These are phyloP conservation scores for Diarsia mendica DNA, from an alignment of 2,888 invertebrate genomes.

Conservation along the genomic window DNA sequence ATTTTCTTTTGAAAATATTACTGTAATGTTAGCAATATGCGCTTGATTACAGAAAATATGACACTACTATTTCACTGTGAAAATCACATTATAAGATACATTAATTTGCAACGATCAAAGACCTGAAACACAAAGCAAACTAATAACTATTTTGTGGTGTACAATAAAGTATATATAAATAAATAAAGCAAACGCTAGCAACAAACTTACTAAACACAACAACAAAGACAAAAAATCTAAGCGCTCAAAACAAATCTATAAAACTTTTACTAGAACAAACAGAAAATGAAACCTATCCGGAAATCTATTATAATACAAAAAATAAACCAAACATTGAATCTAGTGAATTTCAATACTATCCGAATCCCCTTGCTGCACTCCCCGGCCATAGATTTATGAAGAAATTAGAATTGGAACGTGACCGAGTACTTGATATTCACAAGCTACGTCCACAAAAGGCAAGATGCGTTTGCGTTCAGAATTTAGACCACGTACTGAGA, in stretches of 20 bases:
- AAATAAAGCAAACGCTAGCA: too few species aligned
- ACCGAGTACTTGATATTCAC: conserved; percentile 75
- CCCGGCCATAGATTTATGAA: conserved; percentile 75
- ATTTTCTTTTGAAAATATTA: too few species aligned
- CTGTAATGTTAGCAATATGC: too few species aligned
- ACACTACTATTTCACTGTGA: too few species aligned
- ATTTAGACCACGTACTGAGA: conserved; percentile 80
- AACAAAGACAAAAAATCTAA: background rate
- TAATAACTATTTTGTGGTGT: too few species aligned
- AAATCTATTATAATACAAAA: conserved; percentile 36
- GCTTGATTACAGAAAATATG: too few species aligned
- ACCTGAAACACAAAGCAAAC: too few species aligned
- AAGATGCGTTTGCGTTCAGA: conserved; percentile 75
- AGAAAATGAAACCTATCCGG: conserved; percentile 25
- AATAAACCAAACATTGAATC: conserved; percentile 63
- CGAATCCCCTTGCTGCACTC: conserved; percentile 58
- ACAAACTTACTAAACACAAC: too few species aligned
- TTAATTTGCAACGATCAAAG: too few species aligned
- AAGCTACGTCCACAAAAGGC: conserved; percentile 68
- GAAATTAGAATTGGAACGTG: conserved; percentile 80
- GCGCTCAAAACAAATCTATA: background rate
- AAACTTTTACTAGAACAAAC: conserved; percentile 8
- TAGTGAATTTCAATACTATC: conserved; percentile 63
- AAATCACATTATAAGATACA: too few species aligned
- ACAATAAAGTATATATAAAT: too few species aligned